Conservation (phyloP, 2,797 vertebrate species). For the Gymnothorax javanicus region DNA sequence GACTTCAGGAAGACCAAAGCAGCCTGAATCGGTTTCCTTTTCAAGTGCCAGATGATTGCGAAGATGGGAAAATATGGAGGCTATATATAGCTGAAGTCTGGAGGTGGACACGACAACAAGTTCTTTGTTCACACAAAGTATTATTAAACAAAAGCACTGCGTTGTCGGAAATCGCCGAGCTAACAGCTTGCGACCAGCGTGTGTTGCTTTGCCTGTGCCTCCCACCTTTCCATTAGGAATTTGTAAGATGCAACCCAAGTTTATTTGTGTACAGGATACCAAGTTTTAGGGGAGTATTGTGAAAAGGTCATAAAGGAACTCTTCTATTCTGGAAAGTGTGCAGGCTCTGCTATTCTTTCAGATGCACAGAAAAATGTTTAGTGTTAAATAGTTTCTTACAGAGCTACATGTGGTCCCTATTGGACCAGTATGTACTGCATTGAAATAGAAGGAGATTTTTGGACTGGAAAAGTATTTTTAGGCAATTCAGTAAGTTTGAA, state of each 20-base stretch:
- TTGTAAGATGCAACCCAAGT: constrained; percentile 81
- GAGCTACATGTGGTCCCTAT: too few relatives aligned
- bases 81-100: constrained; percentile 54
- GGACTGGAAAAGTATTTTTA: too few relatives aligned
- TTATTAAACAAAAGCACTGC: constrained; percentile 69
- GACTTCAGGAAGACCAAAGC: neutral
- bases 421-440: too few relatives aligned
- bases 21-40: neutral
- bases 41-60: neutral
- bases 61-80: neutral
- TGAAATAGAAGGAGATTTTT: too few relatives aligned
- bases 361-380: too few relatives aligned
- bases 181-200: constrained; percentile 75
- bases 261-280: constrained; percentile 75
- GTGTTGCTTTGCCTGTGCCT: constrained; percentile 57
- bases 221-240: constrained; percentile 80
- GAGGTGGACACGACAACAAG: constrained; percentile 67
- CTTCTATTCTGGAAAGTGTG: constrained; percentile 64
- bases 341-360: constrained; percentile 42
- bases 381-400: too few relatives aligned
- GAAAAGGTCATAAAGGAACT: constrained; percentile 76
- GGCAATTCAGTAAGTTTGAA: neutral
- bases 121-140: constrained; percentile 67
- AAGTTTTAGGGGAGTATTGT: constrained; percentile 72
- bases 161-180: constrained; percentile 49